A percentile compares a stretch with the other conserved stretches of the same genome.
Conservation (phyloP, 2,888 invertebrate genomes). For the Acheta domesticus region DNA sequence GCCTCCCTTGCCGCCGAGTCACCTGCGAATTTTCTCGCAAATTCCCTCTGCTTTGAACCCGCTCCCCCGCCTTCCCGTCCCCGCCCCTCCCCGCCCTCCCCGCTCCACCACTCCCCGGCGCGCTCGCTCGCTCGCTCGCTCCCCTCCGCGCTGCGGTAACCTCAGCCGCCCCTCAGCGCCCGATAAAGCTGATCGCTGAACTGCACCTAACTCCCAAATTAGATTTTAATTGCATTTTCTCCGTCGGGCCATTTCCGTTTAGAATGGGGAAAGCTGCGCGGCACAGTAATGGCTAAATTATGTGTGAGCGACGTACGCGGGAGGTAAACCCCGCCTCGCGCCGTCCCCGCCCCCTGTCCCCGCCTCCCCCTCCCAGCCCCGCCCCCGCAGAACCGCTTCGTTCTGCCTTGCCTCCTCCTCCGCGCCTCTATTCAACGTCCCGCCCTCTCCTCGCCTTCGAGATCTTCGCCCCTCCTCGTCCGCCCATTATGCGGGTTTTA, state of each 20-base stretch:
- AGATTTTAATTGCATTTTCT: slow-evolving; percentile 39
- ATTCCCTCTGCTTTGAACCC: background rate
- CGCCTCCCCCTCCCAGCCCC: background rate
- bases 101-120: background rate
- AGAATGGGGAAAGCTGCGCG: slow-evolving; percentile 26
- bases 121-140: slow-evolving; percentile 21
- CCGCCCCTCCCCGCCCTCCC: background rate
- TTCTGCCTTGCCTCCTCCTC: no score
- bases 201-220: slow-evolving; percentile 37
- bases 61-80: slow-evolving; percentile 10
- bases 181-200: slow-evolving; percentile 38
- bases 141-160: slow-evolving; percentile 20
- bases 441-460: background rate
- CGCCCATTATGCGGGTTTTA: slow-evolving; percentile 8
- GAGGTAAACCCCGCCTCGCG: background rate
- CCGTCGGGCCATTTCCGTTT: slow-evolving; percentile 37
- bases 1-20: background rate
- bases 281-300: slow-evolving; percentile 35
- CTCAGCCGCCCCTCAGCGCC: slow-evolving; percentile 29
- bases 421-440: background rate
- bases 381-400: background rate
- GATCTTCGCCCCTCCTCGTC: background rate
- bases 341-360: background rate
- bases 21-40: background rate
- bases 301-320: slow-evolving; percentile 26